Conservation (phyloP, 2,113 vertebrate species). For the Sporophila hypoxantha region DNA sequence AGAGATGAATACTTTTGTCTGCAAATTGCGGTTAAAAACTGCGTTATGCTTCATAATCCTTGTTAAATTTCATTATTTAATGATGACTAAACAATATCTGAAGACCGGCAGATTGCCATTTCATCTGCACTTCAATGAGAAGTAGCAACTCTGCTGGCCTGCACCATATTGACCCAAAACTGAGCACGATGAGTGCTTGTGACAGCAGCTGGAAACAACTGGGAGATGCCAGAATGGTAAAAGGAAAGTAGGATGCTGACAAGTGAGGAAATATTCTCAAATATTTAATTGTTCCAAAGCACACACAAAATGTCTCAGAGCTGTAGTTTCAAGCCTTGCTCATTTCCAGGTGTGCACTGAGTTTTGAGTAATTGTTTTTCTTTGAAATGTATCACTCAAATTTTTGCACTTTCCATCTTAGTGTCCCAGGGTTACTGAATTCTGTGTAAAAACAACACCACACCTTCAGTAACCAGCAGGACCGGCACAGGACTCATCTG, state of each 20-base stretch:
- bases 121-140: not conserved
- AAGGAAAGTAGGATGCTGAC: not conserved
- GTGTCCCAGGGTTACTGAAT: not conserved
- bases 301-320: not conserved
- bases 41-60: not conserved
- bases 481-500: not conserved
- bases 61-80: not conserved
- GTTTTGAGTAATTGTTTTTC: not conserved
- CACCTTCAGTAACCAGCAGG: not conserved
- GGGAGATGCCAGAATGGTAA: not conserved
- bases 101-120: not conserved
- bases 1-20: not conserved
- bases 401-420: not conserved
- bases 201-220: not conserved
- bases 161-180: not conserved
- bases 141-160: not conserved
- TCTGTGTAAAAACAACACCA: not conserved
- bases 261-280: not conserved
- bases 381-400: not conserved
- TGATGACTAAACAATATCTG: not conserved
- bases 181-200: accelerated
- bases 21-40: not conserved
- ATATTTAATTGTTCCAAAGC: not conserved
- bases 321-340: not conserved
- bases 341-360: not conserved